phyloP scores from a whole-genome alignment of 2,888 invertebrate species.

The Neria commutata region DNA sequence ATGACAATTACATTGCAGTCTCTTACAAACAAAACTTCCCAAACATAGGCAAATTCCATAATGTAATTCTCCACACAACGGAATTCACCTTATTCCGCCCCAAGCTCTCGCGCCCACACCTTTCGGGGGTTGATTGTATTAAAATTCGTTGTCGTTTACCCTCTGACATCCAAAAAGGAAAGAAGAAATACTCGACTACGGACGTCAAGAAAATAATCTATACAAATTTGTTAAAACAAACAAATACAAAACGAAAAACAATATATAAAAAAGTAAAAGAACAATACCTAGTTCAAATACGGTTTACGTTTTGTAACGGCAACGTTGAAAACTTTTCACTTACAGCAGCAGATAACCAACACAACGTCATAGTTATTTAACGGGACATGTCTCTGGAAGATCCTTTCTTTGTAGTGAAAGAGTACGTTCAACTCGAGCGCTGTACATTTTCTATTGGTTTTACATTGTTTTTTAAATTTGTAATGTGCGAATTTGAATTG shows the following conservation, averaged over 20 bases:
- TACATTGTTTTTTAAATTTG: neutral
- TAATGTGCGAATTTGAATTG: neutral
- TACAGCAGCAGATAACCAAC: neutral
- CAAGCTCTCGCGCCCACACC: neutral
- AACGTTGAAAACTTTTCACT: neutral
- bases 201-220: slow-evolving; percentile 1
- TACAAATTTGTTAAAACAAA: slow-evolving; percentile 8
- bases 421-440: slow-evolving; percentile 74
- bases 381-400: slow-evolving; percentile 96
- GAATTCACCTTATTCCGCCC: neutral
- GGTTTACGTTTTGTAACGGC: neutral
- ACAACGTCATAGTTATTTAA: no score
- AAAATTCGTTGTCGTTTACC: neutral
- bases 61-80: no score
- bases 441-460: neutral
- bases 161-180: neutral
- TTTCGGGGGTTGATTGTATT: slow-evolving; percentile 13
- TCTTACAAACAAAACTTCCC: no score
- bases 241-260: neutral
- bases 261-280: neutral
- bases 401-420: slow-evolving; percentile 98
- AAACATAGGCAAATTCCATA: no score
- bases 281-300: no score
- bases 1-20: no score
- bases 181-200: no score